These are phyloP conservation scores for Sphyrna mokarran DNA, from an alignment of 2,113 vertebrate genomes.

Conservation along the genomic window DNA sequence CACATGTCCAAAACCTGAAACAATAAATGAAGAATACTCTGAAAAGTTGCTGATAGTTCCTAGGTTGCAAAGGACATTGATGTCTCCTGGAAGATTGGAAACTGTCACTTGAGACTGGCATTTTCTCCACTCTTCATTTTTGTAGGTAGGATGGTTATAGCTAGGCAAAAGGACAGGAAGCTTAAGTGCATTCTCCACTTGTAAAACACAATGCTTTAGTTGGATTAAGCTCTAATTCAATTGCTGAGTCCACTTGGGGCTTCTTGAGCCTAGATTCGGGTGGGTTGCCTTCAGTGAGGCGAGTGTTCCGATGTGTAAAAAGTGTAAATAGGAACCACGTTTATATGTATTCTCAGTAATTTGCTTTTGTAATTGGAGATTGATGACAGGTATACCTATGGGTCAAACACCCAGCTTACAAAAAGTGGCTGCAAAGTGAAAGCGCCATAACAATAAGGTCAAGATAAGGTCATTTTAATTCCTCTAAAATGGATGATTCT, in stretches of 20 bases:
- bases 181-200: neutral
- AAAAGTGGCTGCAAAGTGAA: neutral
- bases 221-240: neutral
- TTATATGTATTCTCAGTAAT: neutral
- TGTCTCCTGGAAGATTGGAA: neutral
- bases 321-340: neutral
- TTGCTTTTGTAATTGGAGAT: neutral
- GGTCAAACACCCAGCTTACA: neutral
- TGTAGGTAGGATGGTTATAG: neutral
- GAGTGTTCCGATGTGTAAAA: no score
- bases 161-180: neutral
- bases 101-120: neutral
- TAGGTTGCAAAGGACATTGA: neutral
- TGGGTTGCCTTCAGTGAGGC: neutral
- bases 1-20: neutral
- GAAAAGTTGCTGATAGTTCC: neutral
- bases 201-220: neutral
- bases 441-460: no score
- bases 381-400: neutral
- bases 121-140: neutral
- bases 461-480: no score
- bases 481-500: no score
- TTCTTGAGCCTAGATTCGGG: neutral
- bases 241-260: neutral
- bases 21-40: neutral